phyloP scores from a whole-genome alignment of 2,888 invertebrate species.

The Mesorhabditis sp. region DNA sequence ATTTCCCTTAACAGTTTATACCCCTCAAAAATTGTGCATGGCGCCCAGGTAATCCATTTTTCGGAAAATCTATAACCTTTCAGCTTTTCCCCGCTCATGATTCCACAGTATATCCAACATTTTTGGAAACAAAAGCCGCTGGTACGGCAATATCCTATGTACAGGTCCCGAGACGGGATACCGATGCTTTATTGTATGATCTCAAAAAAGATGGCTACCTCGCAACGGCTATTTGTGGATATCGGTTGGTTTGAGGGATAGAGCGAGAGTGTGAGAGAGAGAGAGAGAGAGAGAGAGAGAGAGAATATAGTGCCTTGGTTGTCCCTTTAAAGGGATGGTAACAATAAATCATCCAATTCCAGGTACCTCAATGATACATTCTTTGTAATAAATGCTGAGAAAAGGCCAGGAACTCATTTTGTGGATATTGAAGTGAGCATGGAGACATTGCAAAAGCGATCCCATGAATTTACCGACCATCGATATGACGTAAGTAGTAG shows the following conservation, averaged over 20 bases:
- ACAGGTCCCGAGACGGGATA: background rate
- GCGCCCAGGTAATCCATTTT: too few species aligned
- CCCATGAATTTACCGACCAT: background rate
- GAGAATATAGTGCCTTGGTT: background rate
- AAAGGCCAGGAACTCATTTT: background rate
- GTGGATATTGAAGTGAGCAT: background rate
- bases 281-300: too few species aligned
- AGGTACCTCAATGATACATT: background rate
- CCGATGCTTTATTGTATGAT: background rate
- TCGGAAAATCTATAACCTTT: background rate
- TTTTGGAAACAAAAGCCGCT: constrained; percentile 4
- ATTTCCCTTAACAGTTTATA: too few species aligned
- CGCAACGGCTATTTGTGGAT: background rate
- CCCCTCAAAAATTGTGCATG: too few species aligned
- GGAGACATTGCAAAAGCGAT: background rate
- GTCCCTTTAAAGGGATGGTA: background rate
- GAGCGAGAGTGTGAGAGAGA: too few species aligned
- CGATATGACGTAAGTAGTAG: background rate
- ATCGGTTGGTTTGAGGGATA: background rate
- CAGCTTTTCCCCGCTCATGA: constrained; percentile 17
- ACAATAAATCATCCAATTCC: background rate
- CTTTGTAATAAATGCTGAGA: background rate
- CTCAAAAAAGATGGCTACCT: background rate
- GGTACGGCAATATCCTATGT: background rate
- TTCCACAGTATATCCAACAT: constrained; percentile 15